Evolutionary conservation across 2,113 vertebrate genomes (phyloP).

Genomic region (Silurus asotus): DNA sequence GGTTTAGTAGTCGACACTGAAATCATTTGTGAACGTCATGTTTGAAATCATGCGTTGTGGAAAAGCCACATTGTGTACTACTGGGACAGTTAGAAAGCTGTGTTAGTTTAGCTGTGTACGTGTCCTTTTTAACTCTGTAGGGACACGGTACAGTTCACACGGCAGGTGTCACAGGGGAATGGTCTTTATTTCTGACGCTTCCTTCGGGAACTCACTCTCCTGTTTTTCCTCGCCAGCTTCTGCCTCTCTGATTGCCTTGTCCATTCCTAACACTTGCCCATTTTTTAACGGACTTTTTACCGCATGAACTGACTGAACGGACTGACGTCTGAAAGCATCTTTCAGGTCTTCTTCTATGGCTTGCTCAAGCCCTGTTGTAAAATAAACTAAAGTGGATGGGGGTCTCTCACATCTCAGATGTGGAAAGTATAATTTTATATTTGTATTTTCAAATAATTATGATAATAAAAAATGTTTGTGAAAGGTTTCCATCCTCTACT

Average conservation of each 20-base stretch:
- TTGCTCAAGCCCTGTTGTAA: constrained; percentile 93
- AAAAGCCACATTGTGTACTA: constrained; percentile 18
- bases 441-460: constrained; percentile 96
- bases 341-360: constrained; percentile 96
- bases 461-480: constrained; percentile 96
- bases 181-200: constrained; percentile 38
- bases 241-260: constrained; percentile 58
- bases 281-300: constrained; percentile 69
- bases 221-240: constrained; percentile 32
- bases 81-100: constrained; percentile 6
- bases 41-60: constrained; percentile 15
- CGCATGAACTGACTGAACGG: constrained; percentile 63
- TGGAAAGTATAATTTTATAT: constrained; percentile 99
- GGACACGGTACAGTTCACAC: constrained; percentile 19
- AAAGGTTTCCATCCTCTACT: constrained; percentile 98
- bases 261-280: constrained; percentile 68
- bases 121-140: constrained; percentile 8
- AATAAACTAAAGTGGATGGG: constrained; percentile 88
- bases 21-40: constrained; percentile 37
- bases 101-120: constrained; percentile 29
- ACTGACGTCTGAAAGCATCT: constrained; percentile 81
- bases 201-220: constrained; percentile 21
- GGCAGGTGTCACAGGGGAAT: constrained; percentile 34
- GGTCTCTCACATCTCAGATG: constrained; percentile 96
- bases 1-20: constrained; percentile 52